Evolutionary conservation across 2,113 vertebrate species (phyloP).

Genomic region (Periophthalmodon schlosseri): DNA sequence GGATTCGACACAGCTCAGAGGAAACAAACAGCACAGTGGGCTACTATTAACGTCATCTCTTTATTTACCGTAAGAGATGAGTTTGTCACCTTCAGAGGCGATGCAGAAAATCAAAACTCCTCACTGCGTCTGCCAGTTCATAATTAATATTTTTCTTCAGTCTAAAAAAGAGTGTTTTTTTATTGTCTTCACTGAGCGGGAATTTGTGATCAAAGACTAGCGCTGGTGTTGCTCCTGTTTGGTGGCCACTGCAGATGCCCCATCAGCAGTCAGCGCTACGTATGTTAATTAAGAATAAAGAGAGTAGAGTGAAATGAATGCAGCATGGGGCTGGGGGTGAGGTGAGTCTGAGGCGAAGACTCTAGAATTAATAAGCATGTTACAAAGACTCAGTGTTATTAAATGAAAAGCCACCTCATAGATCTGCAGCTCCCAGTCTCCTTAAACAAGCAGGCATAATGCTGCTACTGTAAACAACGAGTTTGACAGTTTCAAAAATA

Average conservation of each 20-base stretch:
- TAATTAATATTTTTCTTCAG: constrained; percentile 37
- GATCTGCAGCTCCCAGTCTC: constrained; percentile 14
- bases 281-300: constrained; percentile 30
- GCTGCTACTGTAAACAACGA: constrained; percentile 20
- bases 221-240: constrained; percentile 22
- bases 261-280: constrained; percentile 23
- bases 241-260: constrained; percentile 40
- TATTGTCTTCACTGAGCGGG: constrained; percentile 28
- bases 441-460: constrained; percentile 7
- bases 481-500: not conserved
- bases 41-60: constrained; percentile 25
- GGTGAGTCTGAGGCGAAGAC: constrained; percentile 14
- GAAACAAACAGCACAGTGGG: constrained; percentile 37
- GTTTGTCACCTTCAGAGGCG: constrained; percentile 30
- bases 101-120: constrained; percentile 19
- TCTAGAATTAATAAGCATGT: constrained; percentile 25
- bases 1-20: constrained; percentile 37
- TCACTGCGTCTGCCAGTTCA: constrained; percentile 28
- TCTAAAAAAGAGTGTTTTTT: constrained; percentile 26
- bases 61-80: constrained; percentile 34
- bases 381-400: constrained; percentile 26
- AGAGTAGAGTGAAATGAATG: constrained; percentile 22
- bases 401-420: constrained; percentile 19
- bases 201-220: constrained; percentile 45
- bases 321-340: constrained; percentile 8